Evolutionary conservation across 2,797 vertebrate genomes (phyloP).

Genomic region (Hoplostethus mediterraneus): DNA sequence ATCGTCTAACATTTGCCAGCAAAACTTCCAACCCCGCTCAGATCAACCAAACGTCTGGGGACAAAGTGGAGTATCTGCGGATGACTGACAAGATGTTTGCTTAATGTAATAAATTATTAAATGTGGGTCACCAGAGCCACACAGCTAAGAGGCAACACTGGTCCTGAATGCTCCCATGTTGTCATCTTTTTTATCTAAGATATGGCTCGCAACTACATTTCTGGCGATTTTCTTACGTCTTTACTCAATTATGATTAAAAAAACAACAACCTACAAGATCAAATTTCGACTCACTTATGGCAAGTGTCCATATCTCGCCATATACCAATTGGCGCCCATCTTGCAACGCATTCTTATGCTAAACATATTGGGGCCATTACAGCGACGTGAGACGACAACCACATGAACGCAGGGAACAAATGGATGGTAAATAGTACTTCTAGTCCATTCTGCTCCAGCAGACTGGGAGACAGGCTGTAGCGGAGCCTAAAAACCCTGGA

Average conservation of each 20-base stretch:
- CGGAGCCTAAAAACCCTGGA: conserved; percentile 65
- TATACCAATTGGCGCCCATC: conserved; percentile 10
- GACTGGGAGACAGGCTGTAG: conserved; percentile 74
- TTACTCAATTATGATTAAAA: no score
- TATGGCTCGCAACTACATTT: not conserved
- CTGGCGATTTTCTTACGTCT: no score
- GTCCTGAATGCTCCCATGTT: not conserved
- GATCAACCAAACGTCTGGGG: no score
- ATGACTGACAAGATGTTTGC: conserved; percentile 8
- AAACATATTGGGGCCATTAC: conserved; percentile 52
- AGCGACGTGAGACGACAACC: conserved; percentile 50
- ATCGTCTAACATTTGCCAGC: no score
- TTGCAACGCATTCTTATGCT: conserved; percentile 37
- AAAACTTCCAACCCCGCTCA: no score
- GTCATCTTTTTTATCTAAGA: not conserved
- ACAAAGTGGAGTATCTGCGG: not conserved
- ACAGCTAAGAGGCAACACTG: not conserved
- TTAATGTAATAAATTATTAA: not conserved
- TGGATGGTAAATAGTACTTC: conserved; percentile 63
- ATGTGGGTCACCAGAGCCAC: conserved; percentile 24
- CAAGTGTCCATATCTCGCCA: not conserved
- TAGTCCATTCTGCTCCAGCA: conserved; percentile 71
- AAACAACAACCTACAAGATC: no score
- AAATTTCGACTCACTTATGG: conserved; percentile 10
- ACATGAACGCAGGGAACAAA: conserved; percentile 59